Base-by-base conservation (phyloP, 2,797 vertebrate species). In the Sebastes wilsoni region DNA sequence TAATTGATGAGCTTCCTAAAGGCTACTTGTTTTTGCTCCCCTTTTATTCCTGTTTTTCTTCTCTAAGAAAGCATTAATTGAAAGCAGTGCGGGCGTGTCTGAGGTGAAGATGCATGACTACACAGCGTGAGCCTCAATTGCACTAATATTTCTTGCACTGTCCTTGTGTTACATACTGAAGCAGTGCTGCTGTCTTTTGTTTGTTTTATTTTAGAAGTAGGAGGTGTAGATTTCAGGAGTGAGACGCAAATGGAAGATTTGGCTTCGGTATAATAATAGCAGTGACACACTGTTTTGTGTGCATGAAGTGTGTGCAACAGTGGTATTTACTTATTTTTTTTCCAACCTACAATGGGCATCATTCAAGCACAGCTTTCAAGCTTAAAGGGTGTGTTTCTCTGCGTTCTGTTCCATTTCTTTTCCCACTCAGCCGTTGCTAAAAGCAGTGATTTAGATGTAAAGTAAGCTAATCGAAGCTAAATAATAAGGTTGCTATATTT, bases 1-100 rank as follows among this genome's bases (percentile, higher is more conserved):
- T 95, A 96, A 96, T 96, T 95, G 94, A 96, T 96, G 95, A 94
- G 92, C 86, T 87, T 94, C 82, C 88, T 88, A 92, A 91, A 93
- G 92, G 91, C 90, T 91, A 87, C 86, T 91, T 89, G 84, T 93
- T 90, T 90, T 89, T 83, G 79, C 68, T 85, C 30, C 66, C 30
- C n/a, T 90, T 84, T 80, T 80, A 73, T 88, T 88, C 87, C 25
- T 78, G 56, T 82, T 85, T 87, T 79, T 82, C 69, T 83, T 78
- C 34, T 91, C 85, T 79, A 52, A 42, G 49, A 89, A 89, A 77
- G 13, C 81, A 81, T 89, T 95, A 89, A 94, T 95, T 94, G 82
- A 89, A 91, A 86, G 85, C 27, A 36, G 66, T 79, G 65, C 23
- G 52, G 81, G 88, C 83, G 3, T 75, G 79, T 82, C 72, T 81